Evolutionary conservation across 2,888 invertebrate genomes (phyloP), one percentile per base, ranked within the genome.

Genomic region (Octonoba sinensis): DNA sequence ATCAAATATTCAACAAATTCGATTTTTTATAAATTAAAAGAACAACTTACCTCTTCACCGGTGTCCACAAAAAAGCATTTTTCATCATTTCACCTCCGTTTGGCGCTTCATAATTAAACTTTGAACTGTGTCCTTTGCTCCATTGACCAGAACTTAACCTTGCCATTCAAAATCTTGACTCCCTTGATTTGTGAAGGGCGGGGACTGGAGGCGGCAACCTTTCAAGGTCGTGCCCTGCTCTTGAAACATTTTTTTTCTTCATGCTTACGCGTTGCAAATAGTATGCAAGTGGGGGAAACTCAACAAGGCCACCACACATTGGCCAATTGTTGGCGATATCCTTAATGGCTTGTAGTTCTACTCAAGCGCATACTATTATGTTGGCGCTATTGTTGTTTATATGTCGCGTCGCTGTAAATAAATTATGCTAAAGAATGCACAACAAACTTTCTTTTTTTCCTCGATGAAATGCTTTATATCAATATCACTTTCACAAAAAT

Each of bases 181-280:
- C 57, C 57, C 56, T 57, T 64, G 44, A 22, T 54, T 46, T 18
- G 20, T 56, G 51, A 46, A 67, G 79, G 79, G 73, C 73, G 79
- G 79, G 36, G 36, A 27, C 73, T 15, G 67, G 67, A 73, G 79
- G 79, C 79, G 79, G 79, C 20, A 73, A 73, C 73, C 60, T 59
- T 51, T 81, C 73, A 74, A 81, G 79, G 69, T 79, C 73, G 49
- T 46, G 62, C 73, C 79, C 79, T 64, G 69, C 69, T 73, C 72
- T 64, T 27, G 51, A 67, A 72, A 51, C 46, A 46, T 13, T 62
- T 69, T 79, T 72, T 69, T 74, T 27, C 62, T 44, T 18, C 69
- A 44, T 36, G 36, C 36, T 36, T 3, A 36, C 36, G 36, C 36
- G 36, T 36, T 36, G 47, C 69, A 60, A 81, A 73, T 73, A 69